Conservation (phyloP, 1,140 invertebrate species). For the Steinernema feltiae region DNA sequence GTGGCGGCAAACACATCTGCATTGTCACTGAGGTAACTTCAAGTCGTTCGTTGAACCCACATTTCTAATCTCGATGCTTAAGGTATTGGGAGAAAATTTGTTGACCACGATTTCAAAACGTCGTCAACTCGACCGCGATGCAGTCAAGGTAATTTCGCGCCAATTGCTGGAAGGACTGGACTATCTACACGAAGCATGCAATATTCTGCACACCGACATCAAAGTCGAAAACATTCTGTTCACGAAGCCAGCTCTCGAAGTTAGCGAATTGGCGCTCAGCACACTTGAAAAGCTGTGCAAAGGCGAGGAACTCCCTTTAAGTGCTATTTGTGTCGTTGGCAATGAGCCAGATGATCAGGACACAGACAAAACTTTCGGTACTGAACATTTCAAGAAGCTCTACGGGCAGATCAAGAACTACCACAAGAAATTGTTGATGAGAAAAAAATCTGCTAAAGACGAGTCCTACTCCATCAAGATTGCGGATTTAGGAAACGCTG, state of each 20-base stretch:
- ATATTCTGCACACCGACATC: slow-evolving; percentile 23
- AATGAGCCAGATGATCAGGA: too few relatives aligned
- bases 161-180: neutral
- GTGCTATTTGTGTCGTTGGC: neutral
- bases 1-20: neutral
- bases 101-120: neutral
- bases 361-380: too few relatives aligned
- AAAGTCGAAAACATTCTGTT: slow-evolving; percentile 20
- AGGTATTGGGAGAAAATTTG: neutral
- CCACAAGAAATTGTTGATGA: too few relatives aligned
- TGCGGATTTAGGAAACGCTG: slow-evolving; percentile 25
- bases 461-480: too few relatives aligned
- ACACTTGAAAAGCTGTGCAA: neutral
- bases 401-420: too few relatives aligned
- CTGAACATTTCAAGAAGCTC: too few relatives aligned
- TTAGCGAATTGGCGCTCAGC: neutral
- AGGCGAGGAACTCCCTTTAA: neutral
- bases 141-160: neutral
- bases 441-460: too few relatives aligned
- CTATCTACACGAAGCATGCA: neutral
- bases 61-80: neutral
- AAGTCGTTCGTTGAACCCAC: neutral
- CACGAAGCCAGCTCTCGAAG: neutral
- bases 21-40: neutral
- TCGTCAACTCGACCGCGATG: neutral